Evolutionary conservation across 2,888 invertebrate species (phyloP).

Genomic region (Harmothoe impar): DNA sequence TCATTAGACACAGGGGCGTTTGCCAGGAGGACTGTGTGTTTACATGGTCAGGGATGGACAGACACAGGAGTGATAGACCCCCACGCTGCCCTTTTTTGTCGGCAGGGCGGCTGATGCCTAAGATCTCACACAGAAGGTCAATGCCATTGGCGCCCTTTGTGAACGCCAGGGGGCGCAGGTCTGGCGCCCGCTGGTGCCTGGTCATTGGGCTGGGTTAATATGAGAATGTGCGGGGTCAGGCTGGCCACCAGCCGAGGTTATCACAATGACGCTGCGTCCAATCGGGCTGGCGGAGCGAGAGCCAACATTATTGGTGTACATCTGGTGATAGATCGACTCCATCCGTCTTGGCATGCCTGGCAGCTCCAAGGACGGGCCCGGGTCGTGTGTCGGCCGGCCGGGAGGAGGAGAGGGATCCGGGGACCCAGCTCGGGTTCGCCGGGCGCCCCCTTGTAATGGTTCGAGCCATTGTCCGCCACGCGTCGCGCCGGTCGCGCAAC

Average conservation of each 20-base stretch:
- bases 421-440: conserved; percentile 33
- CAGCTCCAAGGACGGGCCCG: conserved; percentile 55
- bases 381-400: not conserved
- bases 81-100: not conserved
- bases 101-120: not conserved
- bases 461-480: conserved; percentile 42
- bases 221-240: conserved; percentile 24
- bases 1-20: too few relatives aligned
- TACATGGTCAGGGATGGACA: too few relatives aligned
- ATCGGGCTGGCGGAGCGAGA: not conserved
- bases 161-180: not conserved
- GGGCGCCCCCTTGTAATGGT: conserved; percentile 47
- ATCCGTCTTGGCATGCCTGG: conserved; percentile 53
- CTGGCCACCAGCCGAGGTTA: conserved; percentile 34
- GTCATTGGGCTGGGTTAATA: conserved; percentile 22
- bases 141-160: conserved; percentile 35
- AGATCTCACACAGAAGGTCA: conserved; percentile 30
- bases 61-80: not conserved
- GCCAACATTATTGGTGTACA: conserved; percentile 51
- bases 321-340: conserved; percentile 50
- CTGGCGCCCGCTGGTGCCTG: not conserved
- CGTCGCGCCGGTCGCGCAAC: conserved; percentile 49
- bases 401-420: not conserved
- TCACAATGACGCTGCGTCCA: conserved; percentile 51
- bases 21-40: too few relatives aligned